phyloP scores from a whole-genome alignment of 1,140 invertebrate genomes.

The Caenorhabditis inopinata region DNA sequence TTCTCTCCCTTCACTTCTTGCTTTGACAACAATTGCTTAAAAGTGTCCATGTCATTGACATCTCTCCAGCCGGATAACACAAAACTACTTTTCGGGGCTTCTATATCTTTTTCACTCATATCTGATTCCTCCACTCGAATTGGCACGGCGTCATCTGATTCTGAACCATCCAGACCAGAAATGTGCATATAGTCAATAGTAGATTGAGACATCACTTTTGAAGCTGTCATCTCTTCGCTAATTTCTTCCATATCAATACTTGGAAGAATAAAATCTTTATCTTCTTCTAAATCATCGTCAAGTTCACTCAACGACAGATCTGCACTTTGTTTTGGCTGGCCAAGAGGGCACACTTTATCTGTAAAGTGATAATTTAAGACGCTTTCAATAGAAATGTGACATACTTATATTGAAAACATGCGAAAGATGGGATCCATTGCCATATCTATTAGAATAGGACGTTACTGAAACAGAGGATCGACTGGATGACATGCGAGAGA shows the following conservation, averaged over 20 bases:
- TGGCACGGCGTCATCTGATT: background rate
- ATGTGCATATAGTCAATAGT: conserved; percentile 24
- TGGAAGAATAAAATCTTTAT: conserved; percentile 37
- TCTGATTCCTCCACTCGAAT: conserved; percentile 2
- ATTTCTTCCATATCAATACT: conserved; percentile 9
- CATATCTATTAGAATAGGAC: conserved; percentile 54
- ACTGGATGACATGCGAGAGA: conserved; percentile 52
- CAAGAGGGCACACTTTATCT: conserved; percentile 31
- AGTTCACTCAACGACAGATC: background rate
- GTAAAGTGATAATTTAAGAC: background rate
- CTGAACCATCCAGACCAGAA: background rate
- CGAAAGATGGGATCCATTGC: conserved; percentile 55
- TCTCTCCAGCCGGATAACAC: background rate
- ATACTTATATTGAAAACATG: background rate
- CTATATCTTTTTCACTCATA: background rate
- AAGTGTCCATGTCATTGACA: background rate
- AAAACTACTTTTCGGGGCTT: background rate
- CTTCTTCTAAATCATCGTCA: conserved; percentile 37
- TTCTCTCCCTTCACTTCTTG: conserved; percentile 2
- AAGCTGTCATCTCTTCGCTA: conserved; percentile 24
- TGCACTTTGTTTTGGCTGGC: background rate
- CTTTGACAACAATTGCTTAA: background rate
- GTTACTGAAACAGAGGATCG: conserved; percentile 55
- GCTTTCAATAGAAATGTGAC: background rate
- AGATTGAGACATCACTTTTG: background rate